Percentiles rank a stretch among this genome's conserved stretches.
These are phyloP conservation scores for Watsonalla cultraria DNA, from an alignment of 2,888 invertebrate genomes.

Conservation along the genomic window DNA sequence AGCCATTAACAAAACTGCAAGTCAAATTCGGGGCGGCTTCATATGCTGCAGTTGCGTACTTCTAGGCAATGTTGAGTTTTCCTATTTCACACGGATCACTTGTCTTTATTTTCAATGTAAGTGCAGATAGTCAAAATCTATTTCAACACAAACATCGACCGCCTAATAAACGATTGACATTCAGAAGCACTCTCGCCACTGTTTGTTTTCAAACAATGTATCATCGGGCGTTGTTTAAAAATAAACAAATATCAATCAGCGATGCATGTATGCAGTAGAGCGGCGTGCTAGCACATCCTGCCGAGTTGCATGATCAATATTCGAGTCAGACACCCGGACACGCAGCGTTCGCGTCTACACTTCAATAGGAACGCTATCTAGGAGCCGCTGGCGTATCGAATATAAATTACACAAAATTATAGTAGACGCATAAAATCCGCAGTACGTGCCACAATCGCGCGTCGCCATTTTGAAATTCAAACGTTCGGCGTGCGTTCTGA, in stretches of 20 bases:
- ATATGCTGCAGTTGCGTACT: no score
- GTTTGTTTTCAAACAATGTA: conserved; percentile 41
- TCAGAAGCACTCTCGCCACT: conserved; percentile 31
- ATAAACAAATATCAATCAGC: conserved; percentile 38
- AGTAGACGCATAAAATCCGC: conserved; percentile 58
- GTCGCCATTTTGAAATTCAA: conserved; percentile 52
- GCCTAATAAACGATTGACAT: conserved; percentile 25
- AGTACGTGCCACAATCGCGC: conserved; percentile 37
- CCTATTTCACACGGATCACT: no score
- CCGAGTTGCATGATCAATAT: conserved; percentile 52
- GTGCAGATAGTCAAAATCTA: no score
- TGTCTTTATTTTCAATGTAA: no score
- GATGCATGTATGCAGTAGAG: conserved; percentile 42
- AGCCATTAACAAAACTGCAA: no score
- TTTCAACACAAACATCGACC: background rate
- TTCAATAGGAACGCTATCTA: conserved; percentile 68
- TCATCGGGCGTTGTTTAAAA: conserved; percentile 37
- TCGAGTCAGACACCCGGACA: conserved; percentile 57
- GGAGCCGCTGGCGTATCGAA: conserved; percentile 63
- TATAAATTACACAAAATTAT: conserved; percentile 72
- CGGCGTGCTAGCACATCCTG: conserved; percentile 41
- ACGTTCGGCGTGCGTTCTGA: conserved; percentile 45
- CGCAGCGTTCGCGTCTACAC: conserved; percentile 50
- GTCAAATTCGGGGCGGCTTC: no score
- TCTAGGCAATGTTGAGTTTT: no score